Conservation (phyloP, 2,797 vertebrate species). For the Pachyuromys duprasi region DNA sequence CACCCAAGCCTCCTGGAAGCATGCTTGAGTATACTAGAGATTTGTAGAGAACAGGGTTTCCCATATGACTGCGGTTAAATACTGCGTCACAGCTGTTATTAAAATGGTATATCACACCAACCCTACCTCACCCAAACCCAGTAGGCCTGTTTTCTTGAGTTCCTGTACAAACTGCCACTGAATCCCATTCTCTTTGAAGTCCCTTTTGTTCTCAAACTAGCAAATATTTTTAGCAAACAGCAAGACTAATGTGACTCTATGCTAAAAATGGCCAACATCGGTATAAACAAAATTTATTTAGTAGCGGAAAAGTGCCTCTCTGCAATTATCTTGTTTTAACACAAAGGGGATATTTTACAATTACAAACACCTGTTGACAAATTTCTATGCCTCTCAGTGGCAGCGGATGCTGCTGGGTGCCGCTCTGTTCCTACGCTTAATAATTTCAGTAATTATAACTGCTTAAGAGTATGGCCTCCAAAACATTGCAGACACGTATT, state of each 20-base stretch:
- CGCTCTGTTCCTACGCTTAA: slow-evolving; percentile 24
- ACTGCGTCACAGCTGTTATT: not conserved
- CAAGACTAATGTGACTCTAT: slow-evolving; percentile 42
- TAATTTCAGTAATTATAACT: slow-evolving; percentile 61
- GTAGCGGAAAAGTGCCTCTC: slow-evolving; percentile 68
- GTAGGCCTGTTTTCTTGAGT: not conserved
- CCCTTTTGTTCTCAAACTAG: slow-evolving; percentile 41
- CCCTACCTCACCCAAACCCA: not conserved
- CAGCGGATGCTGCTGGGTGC: slow-evolving; percentile 42
- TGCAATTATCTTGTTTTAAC: slow-evolving; percentile 72
- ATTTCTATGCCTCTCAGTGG: slow-evolving; percentile 43
- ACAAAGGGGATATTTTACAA: slow-evolving; percentile 63
- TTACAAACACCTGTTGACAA: slow-evolving; percentile 70
- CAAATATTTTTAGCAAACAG: slow-evolving; percentile 60
- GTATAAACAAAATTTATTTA: slow-evolving; percentile 78
- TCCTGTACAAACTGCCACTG: not conserved
- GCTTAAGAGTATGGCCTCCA: slow-evolving; percentile 47
- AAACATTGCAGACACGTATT: not conserved
- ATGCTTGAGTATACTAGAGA: not conserved
- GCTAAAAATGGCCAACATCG: slow-evolving; percentile 65
- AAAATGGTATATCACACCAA: not conserved
- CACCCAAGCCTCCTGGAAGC: not conserved
- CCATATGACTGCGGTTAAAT: not conserved
- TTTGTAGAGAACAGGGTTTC: not conserved
- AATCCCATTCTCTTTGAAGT: not conserved